Evolutionary conservation across 2,113 vertebrate genomes (phyloP).

Genomic region (Phaethornis superciliosus): DNA sequence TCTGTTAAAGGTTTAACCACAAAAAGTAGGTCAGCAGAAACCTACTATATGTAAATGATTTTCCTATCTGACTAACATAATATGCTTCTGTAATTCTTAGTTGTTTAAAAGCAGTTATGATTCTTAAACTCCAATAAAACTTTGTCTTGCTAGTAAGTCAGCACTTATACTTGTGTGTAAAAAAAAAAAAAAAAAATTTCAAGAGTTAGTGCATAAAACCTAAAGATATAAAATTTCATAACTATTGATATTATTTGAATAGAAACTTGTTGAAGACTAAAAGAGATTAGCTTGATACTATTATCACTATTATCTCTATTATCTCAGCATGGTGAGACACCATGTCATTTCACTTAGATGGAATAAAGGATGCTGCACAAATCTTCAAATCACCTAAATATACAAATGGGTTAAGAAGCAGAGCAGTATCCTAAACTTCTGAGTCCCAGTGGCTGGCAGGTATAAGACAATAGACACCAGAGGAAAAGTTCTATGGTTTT

Average conservation of each 20-base stretch:
- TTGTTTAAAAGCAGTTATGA: neutral
- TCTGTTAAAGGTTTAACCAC: neutral
- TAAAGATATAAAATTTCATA: neutral
- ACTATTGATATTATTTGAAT: neutral
- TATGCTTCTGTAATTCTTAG: neutral
- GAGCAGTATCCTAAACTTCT: neutral
- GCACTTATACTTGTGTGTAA: neutral
- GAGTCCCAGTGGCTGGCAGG: neutral
- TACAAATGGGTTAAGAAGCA: neutral
- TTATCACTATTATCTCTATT: neutral
- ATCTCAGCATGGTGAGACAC: neutral
- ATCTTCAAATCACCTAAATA: neutral
- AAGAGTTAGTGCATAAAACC: neutral
- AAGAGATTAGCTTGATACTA: neutral
- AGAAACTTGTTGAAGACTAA: neutral
- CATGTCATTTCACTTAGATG: neutral
- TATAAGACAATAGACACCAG: neutral
- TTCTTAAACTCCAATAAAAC: neutral
- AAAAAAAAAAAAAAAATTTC: neutral
- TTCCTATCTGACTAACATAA: neutral
- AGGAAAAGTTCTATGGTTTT: neutral
- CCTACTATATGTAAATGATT: neutral
- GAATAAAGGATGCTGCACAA: neutral
- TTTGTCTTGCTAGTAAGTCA: neutral
- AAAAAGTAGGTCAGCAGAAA: neutral